phyloP scores from a whole-genome alignment of 2,888 invertebrate genomes.

The Nomada lathburiana region DNA sequence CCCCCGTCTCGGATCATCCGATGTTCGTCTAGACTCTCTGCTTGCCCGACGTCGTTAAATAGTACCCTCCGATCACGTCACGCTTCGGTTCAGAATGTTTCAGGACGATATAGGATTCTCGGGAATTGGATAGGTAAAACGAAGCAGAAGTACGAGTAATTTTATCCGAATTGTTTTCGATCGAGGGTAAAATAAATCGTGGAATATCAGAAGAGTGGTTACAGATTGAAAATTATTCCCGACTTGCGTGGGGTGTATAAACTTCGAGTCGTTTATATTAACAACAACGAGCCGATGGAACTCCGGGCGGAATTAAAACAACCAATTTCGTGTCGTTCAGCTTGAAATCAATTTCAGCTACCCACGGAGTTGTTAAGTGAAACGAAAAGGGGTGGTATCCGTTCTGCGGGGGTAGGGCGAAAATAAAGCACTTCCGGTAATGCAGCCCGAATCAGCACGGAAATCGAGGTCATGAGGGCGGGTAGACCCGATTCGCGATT shows the following conservation, averaged over 20 bases:
- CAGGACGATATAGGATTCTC: no score
- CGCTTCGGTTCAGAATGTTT: not conserved
- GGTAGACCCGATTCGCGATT: conserved; percentile 18
- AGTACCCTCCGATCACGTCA: not conserved
- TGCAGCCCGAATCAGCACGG: conserved; percentile 34
- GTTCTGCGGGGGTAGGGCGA: conserved; percentile 6
- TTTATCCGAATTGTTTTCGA: no score
- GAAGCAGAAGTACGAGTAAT: no score
- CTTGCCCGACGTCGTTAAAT: conserved; percentile 33
- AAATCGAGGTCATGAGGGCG: conserved; percentile 44
- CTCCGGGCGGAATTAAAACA: not conserved
- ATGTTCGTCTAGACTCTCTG: conserved; percentile 1
- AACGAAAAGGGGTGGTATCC: conserved; percentile 13
- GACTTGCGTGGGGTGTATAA: no score
- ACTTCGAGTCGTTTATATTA: not conserved
- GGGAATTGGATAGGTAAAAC: no score
- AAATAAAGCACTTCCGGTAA: conserved; percentile 35
- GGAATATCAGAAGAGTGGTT: not conserved
- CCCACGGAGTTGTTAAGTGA: not conserved
- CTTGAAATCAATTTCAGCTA: conserved; percentile 4
- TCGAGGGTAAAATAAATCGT: no score
- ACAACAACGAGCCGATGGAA: not conserved
- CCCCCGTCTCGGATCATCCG: not conserved
- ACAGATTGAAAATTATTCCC: not conserved
- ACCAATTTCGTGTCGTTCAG: no score